phyloP scores from a whole-genome alignment of 2,888 invertebrate genomes.

The Camptogramma bilineatum region DNA sequence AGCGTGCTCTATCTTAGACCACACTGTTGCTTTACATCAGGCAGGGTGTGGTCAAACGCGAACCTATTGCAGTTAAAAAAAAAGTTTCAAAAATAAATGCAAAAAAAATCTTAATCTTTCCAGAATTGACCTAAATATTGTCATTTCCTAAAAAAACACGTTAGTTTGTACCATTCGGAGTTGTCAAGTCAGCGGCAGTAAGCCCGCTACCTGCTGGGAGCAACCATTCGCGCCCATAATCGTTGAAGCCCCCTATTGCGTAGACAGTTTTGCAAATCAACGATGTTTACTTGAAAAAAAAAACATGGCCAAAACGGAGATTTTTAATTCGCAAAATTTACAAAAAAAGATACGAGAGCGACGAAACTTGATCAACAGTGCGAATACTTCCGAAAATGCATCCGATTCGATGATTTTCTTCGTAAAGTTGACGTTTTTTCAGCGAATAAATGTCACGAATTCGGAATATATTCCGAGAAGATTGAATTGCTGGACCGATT shows the following conservation, averaged over 20 bases:
- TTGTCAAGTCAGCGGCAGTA: conserved; percentile 52
- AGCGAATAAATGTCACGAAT: too few species aligned
- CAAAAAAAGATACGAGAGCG: neutral
- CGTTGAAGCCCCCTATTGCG: conserved; percentile 13
- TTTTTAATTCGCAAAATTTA: neutral
- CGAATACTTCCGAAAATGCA: too few species aligned
- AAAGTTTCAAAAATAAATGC: neutral
- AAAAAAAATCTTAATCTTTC: neutral
- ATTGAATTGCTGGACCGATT: too few species aligned
- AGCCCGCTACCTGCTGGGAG: conserved; percentile 17
- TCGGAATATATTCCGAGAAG: too few species aligned
- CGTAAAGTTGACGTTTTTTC: too few species aligned
- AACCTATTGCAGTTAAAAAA: too few species aligned
- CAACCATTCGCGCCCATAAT: conserved; percentile 18
- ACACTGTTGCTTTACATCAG: too few species aligned
- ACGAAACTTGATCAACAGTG: too few species aligned
- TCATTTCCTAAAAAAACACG: conserved; percentile 8
- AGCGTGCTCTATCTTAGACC: too few species aligned
- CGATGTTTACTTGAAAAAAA: neutral
- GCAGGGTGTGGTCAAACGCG: too few species aligned
- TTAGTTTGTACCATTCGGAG: conserved; percentile 42
- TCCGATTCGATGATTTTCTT: too few species aligned
- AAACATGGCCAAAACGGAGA: neutral
- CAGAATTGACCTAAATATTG: neutral
- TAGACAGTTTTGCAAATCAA: neutral